A percentile compares a stretch with the other conserved stretches of the same genome.
phyloP scores from a whole-genome alignment of 2,113 vertebrate genomes.

The Chloroceryle aenea region DNA sequence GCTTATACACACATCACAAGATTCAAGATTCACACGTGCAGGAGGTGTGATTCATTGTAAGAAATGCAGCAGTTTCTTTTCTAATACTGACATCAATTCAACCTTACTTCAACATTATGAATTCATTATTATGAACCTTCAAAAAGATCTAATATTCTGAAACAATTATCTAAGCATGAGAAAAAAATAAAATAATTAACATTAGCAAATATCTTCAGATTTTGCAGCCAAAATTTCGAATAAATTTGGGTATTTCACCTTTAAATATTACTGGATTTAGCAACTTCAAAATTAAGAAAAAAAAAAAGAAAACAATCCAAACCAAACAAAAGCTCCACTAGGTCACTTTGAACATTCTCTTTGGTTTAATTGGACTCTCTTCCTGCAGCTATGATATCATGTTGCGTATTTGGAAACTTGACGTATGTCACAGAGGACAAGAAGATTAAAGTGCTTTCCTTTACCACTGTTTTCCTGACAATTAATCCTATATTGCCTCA shows the following conservation, averaged over 20 bases:
- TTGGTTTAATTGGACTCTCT: background rate
- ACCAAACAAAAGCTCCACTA: background rate
- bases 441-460: slow-evolving; percentile 48
- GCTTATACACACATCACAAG: background rate
- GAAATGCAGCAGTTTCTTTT: background rate
- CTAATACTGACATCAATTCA: background rate
- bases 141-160: background rate
- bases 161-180: background rate
- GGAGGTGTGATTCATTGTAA: background rate
- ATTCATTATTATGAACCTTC: background rate
- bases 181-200: background rate
- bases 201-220: background rate
- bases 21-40: background rate
- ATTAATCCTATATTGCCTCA: slow-evolving; percentile 44
- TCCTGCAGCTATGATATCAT: background rate
- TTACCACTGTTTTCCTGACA: slow-evolving; percentile 49
- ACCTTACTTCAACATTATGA: background rate
- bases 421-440: slow-evolving; percentile 36
- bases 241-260: background rate
- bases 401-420: slow-evolving; percentile 4
- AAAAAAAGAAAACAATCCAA: background rate
- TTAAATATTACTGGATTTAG: background rate
- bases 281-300: background rate
- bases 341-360: background rate
- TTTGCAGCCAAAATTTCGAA: background rate